Conservation (phyloP, 2,888 invertebrate genomes). For the Phalangium opilio region DNA sequence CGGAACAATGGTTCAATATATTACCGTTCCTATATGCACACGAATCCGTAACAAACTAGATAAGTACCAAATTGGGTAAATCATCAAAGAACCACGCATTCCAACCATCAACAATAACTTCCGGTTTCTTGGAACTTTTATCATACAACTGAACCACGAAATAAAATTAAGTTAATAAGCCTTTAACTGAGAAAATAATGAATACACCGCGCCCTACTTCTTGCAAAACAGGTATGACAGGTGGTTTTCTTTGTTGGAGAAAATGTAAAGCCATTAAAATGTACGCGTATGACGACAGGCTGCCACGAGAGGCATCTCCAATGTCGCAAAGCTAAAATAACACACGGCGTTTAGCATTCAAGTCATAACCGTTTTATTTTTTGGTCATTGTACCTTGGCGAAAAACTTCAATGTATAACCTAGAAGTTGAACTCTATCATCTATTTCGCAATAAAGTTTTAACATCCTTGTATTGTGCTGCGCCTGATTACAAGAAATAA, state of each 20-base stretch:
- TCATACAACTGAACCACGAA: conserved; percentile 8
- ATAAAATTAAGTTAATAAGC: no score
- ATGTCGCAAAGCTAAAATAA: conserved; percentile 35
- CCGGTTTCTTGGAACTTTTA: conserved; percentile 20
- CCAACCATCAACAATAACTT: conserved; percentile 37
- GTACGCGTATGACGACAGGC: conserved; percentile 45
- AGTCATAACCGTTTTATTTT: no score
- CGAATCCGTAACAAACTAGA: no score
- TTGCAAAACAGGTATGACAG: conserved; percentile 43
- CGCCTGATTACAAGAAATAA: no score
- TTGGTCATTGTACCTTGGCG: conserved; percentile 39
- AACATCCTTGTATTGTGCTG: conserved; percentile 40
- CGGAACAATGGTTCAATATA: no score
- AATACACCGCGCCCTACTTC: conserved; percentile 30
- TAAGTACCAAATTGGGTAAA: conserved; percentile 30
- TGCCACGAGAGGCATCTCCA: conserved; percentile 43
- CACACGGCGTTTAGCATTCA: no score
- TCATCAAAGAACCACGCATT: conserved; percentile 40
- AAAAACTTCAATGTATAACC: conserved; percentile 40
- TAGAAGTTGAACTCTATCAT: conserved; percentile 36
- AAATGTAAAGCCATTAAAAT: conserved; percentile 42
- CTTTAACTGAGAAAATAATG: no score
- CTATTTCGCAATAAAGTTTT: conserved; percentile 36
- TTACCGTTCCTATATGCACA: no score
- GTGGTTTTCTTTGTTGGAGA: conserved; percentile 39